Base-by-base conservation (phyloP, 2,113 vertebrate genomes). In the Pao palembangensis region DNA sequence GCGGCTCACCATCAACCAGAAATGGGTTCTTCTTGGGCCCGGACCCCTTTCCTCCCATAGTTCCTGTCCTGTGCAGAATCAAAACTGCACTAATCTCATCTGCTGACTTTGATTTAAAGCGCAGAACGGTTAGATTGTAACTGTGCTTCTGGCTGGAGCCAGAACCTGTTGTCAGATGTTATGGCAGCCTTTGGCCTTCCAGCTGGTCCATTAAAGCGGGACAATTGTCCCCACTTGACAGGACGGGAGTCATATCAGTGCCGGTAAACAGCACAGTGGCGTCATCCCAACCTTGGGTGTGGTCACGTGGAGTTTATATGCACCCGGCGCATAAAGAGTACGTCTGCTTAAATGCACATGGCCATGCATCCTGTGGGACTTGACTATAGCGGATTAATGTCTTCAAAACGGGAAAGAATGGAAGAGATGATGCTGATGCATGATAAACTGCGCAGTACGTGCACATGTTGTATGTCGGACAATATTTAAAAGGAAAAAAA, bases 331-430 rank as follows among this genome's bases (percentile, higher is more conserved):
- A 48, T 52, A 53, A 25, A 16, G 61, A 46, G 43, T 16, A 16
- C 5, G 43, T 47, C 54, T 59, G 44, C 41, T 58, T 55, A 23
- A 19, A 58, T 6, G 1, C 41, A 21, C 21, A 52, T 23, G n/a
- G 1, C 55, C n/a, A 64, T 67, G 67, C 66, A 62, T 71, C 70
- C 79, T 66, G 61, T 70, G 81, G 74, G 83, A 85, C 59, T 46
- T 53, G 57, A 21, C 58, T 44, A 20, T 54, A 55, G 56, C 59
- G 61, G 62, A 44, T 66, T 79, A 78, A 87, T 82, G 76, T 82
- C 78, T 73, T 70, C 10, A 51, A 73, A 64, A 70, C 69, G 51
- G 73, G 69, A 38, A 31, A 50, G 23, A 42, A 67, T 59, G 2
- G 47, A 55, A 59, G 58, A 11, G 46, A 3, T 6, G 48, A 23